Base-by-base conservation (phyloP, 2,113 vertebrate genomes). In the Neotoma lepida region DNA sequence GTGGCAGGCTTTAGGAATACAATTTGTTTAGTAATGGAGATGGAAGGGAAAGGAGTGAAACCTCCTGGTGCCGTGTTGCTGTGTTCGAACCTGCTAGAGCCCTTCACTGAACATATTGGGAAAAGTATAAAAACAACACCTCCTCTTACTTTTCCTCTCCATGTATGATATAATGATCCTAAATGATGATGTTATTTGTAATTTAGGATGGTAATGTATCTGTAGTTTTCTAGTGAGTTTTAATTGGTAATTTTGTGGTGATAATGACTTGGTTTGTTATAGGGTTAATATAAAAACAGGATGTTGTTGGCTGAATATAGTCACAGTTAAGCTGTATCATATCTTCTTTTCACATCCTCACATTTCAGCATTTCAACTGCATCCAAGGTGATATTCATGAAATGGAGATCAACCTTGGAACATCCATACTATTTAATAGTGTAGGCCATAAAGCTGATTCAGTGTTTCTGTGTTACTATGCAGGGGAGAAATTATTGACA, bases 401-500 rank as follows among this genome's bases (percentile, higher is more conserved):
- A 9, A 15, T 5, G 70, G 20, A 51, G 6, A 39, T 49, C 74
- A 88, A 71, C 49, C 44, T 51, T 86, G 7, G 4, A 91, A 87
- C 92, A 85, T 33, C 2, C 64, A n/a, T 84, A 33, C 22, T 63
- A 73, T 82, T 95, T 54, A 51, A 74, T 76, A 64, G 4, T 89
- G 3, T 26, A 82, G 3, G 61, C 13, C 22, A 74, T 74, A 56
- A 92, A 64, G 4, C 54, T 86, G 24, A n/a, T 86, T 88, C 88
- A 20, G 8, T 24, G 4, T 84, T 95, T 94, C 35, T 76, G 0
- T 49, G 41, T 70, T 92, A 30, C 41, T 91, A 46, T 54, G 39
- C 2, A 68, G 80, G 68, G 18, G 82, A 84, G 61, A 94, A 95
- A 88, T 85, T 90, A 63, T 54, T 90, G 93, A 84, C 20, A 94